A percentile compares a stretch with the other conserved stretches of the same genome.
These are phyloP conservation scores for Ernsta delagoae DNA, from an alignment of 2,888 invertebrate genomes.

Conservation along the genomic window DNA sequence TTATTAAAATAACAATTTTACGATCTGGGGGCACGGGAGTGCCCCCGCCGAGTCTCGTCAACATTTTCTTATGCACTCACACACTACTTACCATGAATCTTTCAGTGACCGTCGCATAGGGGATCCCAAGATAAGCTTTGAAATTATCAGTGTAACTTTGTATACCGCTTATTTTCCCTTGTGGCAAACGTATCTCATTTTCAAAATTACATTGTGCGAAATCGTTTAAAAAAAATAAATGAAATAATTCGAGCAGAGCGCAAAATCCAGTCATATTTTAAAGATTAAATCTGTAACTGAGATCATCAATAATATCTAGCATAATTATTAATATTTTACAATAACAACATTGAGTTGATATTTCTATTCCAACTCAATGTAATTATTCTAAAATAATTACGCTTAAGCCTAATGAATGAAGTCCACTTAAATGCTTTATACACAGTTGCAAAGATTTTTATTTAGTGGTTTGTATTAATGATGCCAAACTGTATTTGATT, in stretches of 20 bases:
- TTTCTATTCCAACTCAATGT: too few relatives aligned
- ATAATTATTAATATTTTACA: too few relatives aligned
- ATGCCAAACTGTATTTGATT: too few relatives aligned
- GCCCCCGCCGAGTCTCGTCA: too few relatives aligned
- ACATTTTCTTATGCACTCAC: not conserved
- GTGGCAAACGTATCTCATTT: slow-evolving; percentile 39
- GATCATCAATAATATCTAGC: not conserved
- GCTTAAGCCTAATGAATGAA: too few relatives aligned
- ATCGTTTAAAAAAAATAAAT: slow-evolving; percentile 14
- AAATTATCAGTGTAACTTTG: slow-evolving; percentile 40
- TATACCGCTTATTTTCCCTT: slow-evolving; percentile 45
- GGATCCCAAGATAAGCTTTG: slow-evolving; percentile 41
- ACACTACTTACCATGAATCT: slow-evolving; percentile 44
- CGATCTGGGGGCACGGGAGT: too few relatives aligned
- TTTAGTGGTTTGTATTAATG: too few relatives aligned
- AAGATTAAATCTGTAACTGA: not conserved
- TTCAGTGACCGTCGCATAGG: slow-evolving; percentile 48
- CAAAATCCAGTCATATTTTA: not conserved
- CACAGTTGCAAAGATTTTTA: too few relatives aligned
- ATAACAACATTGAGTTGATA: too few relatives aligned
- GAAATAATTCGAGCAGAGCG: not conserved
- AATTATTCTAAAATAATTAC: too few relatives aligned
- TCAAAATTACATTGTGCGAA: slow-evolving; percentile 11
- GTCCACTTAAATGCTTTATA: too few relatives aligned
- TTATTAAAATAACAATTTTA: too few relatives aligned